Evolutionary conservation across 2,888 invertebrate species (phyloP).

Genomic region (Onthophagus sagittarius): DNA sequence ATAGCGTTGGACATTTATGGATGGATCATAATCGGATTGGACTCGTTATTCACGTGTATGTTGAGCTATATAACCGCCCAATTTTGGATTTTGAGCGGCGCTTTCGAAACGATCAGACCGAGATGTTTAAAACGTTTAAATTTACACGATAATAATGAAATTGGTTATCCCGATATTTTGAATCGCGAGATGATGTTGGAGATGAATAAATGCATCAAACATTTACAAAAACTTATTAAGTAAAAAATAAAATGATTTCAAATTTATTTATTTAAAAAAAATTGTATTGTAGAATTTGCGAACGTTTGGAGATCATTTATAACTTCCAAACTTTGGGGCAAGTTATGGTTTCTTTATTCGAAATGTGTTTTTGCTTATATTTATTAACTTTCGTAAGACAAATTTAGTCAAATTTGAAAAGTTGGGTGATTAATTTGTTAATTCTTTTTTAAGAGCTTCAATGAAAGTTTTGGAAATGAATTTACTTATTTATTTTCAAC

Average conservation of each 20-base stretch:
- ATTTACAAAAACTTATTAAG: slow-evolving; percentile 34
- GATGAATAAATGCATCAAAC: slow-evolving; percentile 34
- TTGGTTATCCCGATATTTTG: slow-evolving; percentile 24
- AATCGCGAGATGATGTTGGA: slow-evolving; percentile 31
- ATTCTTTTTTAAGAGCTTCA: slow-evolving; percentile 9
- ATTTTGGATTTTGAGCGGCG: slow-evolving; percentile 32
- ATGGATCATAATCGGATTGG: slow-evolving; percentile 32
- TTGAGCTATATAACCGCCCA: slow-evolving; percentile 34
- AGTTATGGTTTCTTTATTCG: slow-evolving; percentile 34
- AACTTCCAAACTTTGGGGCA: slow-evolving; percentile 33
- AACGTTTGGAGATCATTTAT: slow-evolving; percentile 33
- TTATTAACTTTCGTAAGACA: slow-evolving; percentile 31
- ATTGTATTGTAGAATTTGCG: slow-evolving; percentile 29
- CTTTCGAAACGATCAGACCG: slow-evolving; percentile 32
- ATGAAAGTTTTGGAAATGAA: slow-evolving; percentile 13
- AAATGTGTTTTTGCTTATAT: slow-evolving; percentile 36
- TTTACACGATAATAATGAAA: slow-evolving; percentile 14
- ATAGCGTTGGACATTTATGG: slow-evolving; percentile 26
- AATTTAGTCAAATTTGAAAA: neutral
- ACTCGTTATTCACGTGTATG: slow-evolving; percentile 34
- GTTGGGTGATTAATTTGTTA: neutral
- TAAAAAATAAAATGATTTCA: slow-evolving; percentile 17
- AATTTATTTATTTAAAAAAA: neutral
- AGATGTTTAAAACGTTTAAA: slow-evolving; percentile 29
- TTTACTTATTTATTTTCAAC: slow-evolving; percentile 25